Conservation (phyloP, 2,113 vertebrate species). For the Oryctolagus cuniculus region DNA sequence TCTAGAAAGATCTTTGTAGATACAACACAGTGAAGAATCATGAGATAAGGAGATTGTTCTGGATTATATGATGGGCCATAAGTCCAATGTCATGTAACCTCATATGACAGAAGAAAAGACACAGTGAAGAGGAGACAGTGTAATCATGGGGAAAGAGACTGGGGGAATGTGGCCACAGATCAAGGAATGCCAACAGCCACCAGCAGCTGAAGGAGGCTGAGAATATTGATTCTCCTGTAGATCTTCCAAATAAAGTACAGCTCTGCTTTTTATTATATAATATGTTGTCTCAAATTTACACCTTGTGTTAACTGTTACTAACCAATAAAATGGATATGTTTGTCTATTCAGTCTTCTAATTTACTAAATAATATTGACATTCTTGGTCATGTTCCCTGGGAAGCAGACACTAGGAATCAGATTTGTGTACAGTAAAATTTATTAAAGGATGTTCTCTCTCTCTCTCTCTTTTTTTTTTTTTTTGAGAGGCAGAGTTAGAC, state of each 20-base stretch:
- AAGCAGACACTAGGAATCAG: neutral
- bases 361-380: slow-evolving; percentile 3
- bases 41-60: neutral
- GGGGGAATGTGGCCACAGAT: neutral
- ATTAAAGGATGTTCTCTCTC: neutral
- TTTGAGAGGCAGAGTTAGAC: too few species aligned
- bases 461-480: too few species aligned
- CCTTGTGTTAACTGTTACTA: neutral
- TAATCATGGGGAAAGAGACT: neutral
- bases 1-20: neutral
- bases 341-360: slow-evolving; percentile 22
- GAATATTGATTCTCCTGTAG: neutral
- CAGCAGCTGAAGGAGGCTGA: neutral
- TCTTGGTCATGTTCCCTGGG: neutral
- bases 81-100: neutral
- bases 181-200: neutral
- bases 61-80: neutral
- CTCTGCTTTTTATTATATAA: neutral
- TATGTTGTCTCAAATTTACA: neutral
- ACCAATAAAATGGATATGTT: neutral
- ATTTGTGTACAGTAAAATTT: slow-evolving; percentile 7
- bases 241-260: neutral
- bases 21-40: neutral
- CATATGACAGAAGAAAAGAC: neutral
- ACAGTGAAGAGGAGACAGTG: neutral